Evolutionary conservation across 1,140 invertebrate genomes (phyloP), one percentile per base, ranked within the genome.

Genomic region (Leptopilina clavipes): DNA sequence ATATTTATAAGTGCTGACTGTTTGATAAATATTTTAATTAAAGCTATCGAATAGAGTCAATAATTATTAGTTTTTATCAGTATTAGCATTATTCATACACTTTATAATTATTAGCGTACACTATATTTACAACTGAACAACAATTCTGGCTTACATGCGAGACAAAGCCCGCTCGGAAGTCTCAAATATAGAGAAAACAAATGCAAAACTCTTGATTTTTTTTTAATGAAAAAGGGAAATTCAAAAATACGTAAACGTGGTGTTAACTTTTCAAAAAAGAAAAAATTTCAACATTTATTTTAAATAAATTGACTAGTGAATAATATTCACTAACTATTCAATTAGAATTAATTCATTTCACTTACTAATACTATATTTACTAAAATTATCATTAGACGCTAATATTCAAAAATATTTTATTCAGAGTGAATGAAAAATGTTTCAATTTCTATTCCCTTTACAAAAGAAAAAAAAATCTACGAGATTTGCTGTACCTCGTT

Each of bases 121-220:
- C 84, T 88, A 87, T 90, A 90, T 89, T 87, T 89, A 90, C 89
- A 89, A 86, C 84, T 84, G 82, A 87, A 88, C 84, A 87, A 88
- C 82, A 52, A 52, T 52, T 52, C 48, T 52, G 14, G 48, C 59
- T 65, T 59, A 59, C 19, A 25, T 10, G 10, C 56, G 56, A 59
- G 56, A 31, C 22, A 3, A 59, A 59, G 22, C 56, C 22, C 19
- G 56, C 22, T 59, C 56, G 19, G 56, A 59, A 59, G 19, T 65
- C 22, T 65, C 59, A 31, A 31, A 40, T 40, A 3, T 31, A 31
- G 59, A 65, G 59, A 65, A 65, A 65, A 65, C 59, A 65, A 65
- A 65, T n/a, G 59, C 59, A 65, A 65, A 65, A 65, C 59, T 65
- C 25, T 31, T 14, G 59, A n/a, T 31, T 65, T 65, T 65, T 19